Base-by-base conservation (phyloP, 92 coral and sea anemone genomes). In the Zoanthus solanderi region DNA sequence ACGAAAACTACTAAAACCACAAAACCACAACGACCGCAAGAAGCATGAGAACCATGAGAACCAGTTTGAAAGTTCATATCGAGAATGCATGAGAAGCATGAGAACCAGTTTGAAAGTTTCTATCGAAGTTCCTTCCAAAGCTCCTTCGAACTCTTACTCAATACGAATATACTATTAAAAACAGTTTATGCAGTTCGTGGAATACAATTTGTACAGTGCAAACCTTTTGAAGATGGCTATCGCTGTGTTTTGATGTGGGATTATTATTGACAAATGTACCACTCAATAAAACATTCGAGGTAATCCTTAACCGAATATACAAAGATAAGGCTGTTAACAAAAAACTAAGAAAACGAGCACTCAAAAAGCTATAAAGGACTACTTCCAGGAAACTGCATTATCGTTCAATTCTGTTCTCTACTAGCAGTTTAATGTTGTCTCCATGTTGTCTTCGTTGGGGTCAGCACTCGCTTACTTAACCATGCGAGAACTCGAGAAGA, bases 191-290 rank as follows among this genome's bases (percentile, higher is more conserved):
- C 42, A 34, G 42, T 34, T 34, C 42, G 42, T 34, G 3, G 42
- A 53, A 53, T 53, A 53, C 1, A 6, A 53, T 53, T 6, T 1
- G 58, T 53, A 53, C 58, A 0, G 58, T 6, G 1, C 5, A 66
- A 66, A 66, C 72, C 23, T 66, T 66, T 66, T 6, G 9, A 6
- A 66, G 72, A 9, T 0, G 72, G 72, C 72, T 66, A 66, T 66
- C 72, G 9, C 32, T 66, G 72, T 66, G 72, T 28, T 66, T 66
- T 66, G 29, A 66, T 66, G 72, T 66, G 72, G 72, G 72, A 17
- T 66, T 6, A 14, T 0, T 66, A 66, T 66, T 66, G 72, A 66
- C 72, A 66, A 28, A 17, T 3, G 72, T 66, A 66, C 72, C 72
- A 17, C 72, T 66, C 72, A 66, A 66, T 3, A 3, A 66, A 66